phyloP scores from a whole-genome alignment of 2,888 invertebrate genomes.

The Conchocele bisecta region DNA sequence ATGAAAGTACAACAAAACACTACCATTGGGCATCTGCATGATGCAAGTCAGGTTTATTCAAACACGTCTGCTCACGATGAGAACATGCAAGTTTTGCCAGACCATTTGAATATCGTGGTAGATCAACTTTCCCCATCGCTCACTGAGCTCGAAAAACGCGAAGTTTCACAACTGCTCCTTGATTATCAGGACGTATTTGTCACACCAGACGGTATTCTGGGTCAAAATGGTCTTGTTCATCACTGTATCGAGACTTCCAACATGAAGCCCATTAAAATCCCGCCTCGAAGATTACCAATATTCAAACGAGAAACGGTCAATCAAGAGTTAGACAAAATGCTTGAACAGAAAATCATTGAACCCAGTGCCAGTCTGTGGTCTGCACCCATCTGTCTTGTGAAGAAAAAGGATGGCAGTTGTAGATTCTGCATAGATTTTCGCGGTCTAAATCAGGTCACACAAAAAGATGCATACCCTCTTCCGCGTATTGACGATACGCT shows the following conservation, averaged over 20 bases:
- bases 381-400: conserved; percentile 13
- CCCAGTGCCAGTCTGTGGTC: conserved; percentile 34
- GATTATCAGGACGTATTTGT: conserved; percentile 30
- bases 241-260: conserved; percentile 23
- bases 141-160: not conserved
- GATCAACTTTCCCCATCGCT: conserved; percentile 5
- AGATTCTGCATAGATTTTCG: conserved; percentile 15
- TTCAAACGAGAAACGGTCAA: conserved; percentile 19
- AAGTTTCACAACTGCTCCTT: not conserved
- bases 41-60: too few relatives aligned
- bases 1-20: conserved; percentile 6
- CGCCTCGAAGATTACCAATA: conserved; percentile 18
- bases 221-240: conserved; percentile 5
- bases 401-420: conserved; percentile 4
- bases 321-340: conserved; percentile 30
- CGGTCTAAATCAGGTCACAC: conserved; percentile 7
- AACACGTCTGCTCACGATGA: too few relatives aligned
- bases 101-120: conserved; percentile 3
- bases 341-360: conserved; percentile 21
- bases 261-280: conserved; percentile 27
- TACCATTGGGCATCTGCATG: not conserved
- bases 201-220: conserved; percentile 20
- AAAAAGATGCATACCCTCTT: conserved; percentile 8
- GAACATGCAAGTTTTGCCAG: conserved; percentile 12
- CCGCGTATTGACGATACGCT: conserved; percentile 2